Percentiles rank a stretch among this genome's conserved stretches.
Conservation (phyloP, 1,140 invertebrate genomes). For the Diabrotica undecimpunctata region DNA sequence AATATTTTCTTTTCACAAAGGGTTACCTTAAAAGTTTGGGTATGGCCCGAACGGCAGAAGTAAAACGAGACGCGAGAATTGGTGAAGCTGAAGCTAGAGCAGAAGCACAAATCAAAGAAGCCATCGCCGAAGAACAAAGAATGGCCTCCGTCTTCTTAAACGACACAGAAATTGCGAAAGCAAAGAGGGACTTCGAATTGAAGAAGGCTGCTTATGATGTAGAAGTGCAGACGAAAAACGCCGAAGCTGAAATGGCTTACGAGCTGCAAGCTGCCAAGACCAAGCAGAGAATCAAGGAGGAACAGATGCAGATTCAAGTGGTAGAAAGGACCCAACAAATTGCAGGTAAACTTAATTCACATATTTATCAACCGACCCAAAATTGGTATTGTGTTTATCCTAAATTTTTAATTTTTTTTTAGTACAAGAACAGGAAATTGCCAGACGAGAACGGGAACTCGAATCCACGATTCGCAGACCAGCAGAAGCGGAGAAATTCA, state of each 20-base stretch:
- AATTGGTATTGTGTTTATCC: too few species aligned
- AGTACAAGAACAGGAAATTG: slow-evolving; percentile 86
- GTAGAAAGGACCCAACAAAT: slow-evolving; percentile 92
- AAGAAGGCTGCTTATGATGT: slow-evolving; percentile 97
- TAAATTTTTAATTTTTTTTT: not conserved
- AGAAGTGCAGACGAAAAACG: slow-evolving; percentile 92
- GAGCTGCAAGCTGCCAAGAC: slow-evolving; percentile 93
- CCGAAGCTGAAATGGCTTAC: slow-evolving; percentile 93
- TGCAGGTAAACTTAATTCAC: slow-evolving; percentile 39
- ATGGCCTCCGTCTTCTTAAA: slow-evolving; percentile 89
- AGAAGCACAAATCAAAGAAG: slow-evolving; percentile 87
- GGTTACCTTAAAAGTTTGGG: slow-evolving; percentile 93
- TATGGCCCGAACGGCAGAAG: slow-evolving; percentile 94
- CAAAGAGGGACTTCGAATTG: slow-evolving; percentile 92
- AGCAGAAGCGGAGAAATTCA: slow-evolving; percentile 90
- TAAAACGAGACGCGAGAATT: slow-evolving; percentile 93
- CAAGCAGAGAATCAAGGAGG: slow-evolving; percentile 92
- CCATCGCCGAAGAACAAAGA: slow-evolving; percentile 91
- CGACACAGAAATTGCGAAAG: slow-evolving; percentile 95
- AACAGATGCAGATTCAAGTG: slow-evolving; percentile 91
- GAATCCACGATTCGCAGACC: slow-evolving; percentile 87
- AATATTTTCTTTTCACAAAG: slow-evolving; percentile 43
- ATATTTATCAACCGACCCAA: too few species aligned
- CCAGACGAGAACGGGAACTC: slow-evolving; percentile 79
- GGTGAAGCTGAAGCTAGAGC: slow-evolving; percentile 91